Evolutionary conservation across 2,797 vertebrate species (phyloP).

Genomic region (Liasis olivaceus): DNA sequence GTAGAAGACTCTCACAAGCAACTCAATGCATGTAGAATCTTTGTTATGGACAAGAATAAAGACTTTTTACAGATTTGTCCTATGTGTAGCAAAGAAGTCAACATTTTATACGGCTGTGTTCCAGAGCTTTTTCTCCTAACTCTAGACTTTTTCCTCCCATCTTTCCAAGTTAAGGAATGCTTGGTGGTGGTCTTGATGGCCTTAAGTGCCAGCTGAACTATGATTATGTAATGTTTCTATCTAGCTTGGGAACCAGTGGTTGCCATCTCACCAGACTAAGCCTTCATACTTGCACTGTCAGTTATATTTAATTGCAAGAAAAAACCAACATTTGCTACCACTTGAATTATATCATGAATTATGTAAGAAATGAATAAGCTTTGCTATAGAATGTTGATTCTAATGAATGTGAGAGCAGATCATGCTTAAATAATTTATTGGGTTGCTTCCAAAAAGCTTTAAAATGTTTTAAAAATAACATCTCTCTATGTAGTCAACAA

Average conservation of each 20-base stretch:
- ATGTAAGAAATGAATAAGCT: slow-evolving; percentile 12
- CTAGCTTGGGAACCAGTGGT: not conserved
- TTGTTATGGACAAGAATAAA: not conserved
- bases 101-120: not conserved
- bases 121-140: not conserved
- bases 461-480: slow-evolving; percentile 56
- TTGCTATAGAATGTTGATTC: not conserved
- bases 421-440: not conserved
- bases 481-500: slow-evolving; percentile 76
- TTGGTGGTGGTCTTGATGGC: not conserved
- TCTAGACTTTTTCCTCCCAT: not conserved
- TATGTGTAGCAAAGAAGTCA: not conserved
- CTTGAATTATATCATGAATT: slow-evolving; percentile 15
- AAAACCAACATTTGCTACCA: not conserved
- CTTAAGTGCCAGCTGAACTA: not conserved
- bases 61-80: not conserved
- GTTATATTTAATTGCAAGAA: not conserved
- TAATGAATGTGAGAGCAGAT: not conserved
- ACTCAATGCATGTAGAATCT: not conserved
- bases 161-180: not conserved
- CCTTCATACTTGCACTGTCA: not conserved
- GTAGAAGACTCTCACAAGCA: not conserved
- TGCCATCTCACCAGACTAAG: not conserved
- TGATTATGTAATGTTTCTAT: not conserved
- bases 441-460: slow-evolving; percentile 37